phyloP scores from a whole-genome alignment of 2,113 vertebrate species.

The Centropristis striata region DNA sequence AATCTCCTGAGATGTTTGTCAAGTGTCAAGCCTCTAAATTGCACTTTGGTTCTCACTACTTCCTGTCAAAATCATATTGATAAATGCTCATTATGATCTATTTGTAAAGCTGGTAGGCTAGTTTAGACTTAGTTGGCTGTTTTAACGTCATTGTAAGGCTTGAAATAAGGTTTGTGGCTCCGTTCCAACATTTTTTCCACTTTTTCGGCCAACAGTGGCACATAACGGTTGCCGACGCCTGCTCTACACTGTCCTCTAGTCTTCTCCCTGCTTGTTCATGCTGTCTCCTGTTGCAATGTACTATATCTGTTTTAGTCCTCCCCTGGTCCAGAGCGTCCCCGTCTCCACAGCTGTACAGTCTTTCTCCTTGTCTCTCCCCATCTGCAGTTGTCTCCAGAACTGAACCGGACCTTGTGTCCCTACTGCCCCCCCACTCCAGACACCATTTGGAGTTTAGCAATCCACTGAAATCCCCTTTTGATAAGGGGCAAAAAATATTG shows the following conservation, averaged over 20 bases:
- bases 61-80: no score
- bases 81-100: no score
- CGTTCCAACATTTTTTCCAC: no score
- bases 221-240: no score
- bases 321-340: not conserved
- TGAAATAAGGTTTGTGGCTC: no score
- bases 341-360: slow-evolving; percentile 31
- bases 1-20: no score
- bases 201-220: no score
- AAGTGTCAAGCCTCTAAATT: no score
- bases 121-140: no score
- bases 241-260: not conserved
- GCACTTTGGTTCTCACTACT: no score
- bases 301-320: slow-evolving; percentile 5
- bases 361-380: slow-evolving; percentile 9
- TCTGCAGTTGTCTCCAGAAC: slow-evolving; percentile 16
- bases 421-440: not conserved
- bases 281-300: not conserved
- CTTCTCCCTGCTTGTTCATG: not conserved
- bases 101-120: no score
- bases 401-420: not conserved
- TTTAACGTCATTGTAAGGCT: no score
- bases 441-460: slow-evolving; percentile 49
- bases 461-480: slow-evolving; percentile 66
- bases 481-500: slow-evolving; percentile 69